Evolutionary conservation across 2,113 vertebrate species (phyloP).

Genomic region (Bos javanicus): DNA sequence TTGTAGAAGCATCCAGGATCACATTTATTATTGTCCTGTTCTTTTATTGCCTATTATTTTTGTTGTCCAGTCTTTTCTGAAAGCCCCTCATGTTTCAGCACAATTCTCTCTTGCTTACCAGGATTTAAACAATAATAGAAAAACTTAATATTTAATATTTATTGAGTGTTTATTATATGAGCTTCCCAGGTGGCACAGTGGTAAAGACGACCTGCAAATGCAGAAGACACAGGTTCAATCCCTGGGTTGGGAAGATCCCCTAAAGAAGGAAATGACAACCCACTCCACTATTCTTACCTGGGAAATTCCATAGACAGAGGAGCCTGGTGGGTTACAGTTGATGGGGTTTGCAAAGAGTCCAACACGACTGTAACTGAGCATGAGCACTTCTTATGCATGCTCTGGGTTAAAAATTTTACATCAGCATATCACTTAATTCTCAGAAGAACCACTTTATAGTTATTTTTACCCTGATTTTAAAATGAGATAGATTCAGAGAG

Average conservation of each 20-base stretch:
- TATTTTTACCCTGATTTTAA: background rate
- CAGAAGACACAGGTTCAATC: background rate
- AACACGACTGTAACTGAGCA: background rate
- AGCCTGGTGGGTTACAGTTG: background rate
- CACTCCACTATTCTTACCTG: background rate
- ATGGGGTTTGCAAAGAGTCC: background rate
- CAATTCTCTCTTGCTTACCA: background rate
- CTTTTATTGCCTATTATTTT: background rate
- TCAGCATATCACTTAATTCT: background rate
- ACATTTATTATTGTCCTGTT: background rate
- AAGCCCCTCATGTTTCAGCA: background rate
- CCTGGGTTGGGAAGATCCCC: background rate
- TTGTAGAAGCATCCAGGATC: background rate
- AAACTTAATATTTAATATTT: background rate
- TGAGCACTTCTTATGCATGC: background rate
- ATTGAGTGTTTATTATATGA: background rate
- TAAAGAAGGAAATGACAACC: background rate
- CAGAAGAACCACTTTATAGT: background rate
- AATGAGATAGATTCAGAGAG: background rate
- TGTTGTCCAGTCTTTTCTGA: background rate
- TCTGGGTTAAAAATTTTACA: background rate
- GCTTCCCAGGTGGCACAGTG: background rate
- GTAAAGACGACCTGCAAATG: background rate
- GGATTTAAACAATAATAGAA: background rate
- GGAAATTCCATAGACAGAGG: background rate